Base-by-base conservation (phyloP, 2,888 invertebrate genomes). In the Agrochola litura region DNA sequence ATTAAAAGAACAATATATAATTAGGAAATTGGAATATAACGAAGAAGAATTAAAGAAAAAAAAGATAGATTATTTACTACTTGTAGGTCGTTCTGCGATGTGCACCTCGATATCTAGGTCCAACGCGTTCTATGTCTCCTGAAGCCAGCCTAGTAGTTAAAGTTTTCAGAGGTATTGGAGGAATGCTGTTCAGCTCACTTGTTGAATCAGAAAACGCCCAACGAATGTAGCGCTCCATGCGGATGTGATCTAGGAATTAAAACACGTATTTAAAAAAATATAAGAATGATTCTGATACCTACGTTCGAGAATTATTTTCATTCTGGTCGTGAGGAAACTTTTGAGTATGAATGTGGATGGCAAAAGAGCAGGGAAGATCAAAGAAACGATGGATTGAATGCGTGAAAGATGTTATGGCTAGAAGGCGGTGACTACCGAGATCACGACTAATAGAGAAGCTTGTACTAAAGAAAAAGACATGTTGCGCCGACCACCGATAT, bases 151-250 rank as follows among this genome's bases (percentile, higher is more conserved):
- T 91, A 10, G 92, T 86, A 5, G 94, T 94, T 16, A 96, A 64
- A 3, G 89, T 79, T n/a, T 93, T 93, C 61, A 96, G 88, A 19
- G 95, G 93, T 70, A 94, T 86, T 2, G 95, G 93, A 22, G 89
- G 79, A 65, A 93, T 88, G 71, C 85, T 86, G 75, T 82, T 88
- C 69, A 95, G 75, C 19, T 92, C 92, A 0, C 92, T 89, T 2
- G 88, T 89, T 70, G 88, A 91, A 52, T 93, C 93, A 0, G 94
- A 93, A 89, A 96, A 96, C 46, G 94, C 95, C 96, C 96, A 97
- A 68, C 96, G 94, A 65, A 97, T 93, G 89, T 96, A 94, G 22
- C 94, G 94, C 82, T 97, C 96, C 96, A 97, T 96, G 22, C 95
- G 94, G 56, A 96, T 93, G 85, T 97, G 97, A 87, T 97, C 97